Percentiles rank a stretch among this genome's conserved stretches.
Conservation (phyloP, 2,797 vertebrate genomes). For the Cynodonichthys magdalenae region DNA sequence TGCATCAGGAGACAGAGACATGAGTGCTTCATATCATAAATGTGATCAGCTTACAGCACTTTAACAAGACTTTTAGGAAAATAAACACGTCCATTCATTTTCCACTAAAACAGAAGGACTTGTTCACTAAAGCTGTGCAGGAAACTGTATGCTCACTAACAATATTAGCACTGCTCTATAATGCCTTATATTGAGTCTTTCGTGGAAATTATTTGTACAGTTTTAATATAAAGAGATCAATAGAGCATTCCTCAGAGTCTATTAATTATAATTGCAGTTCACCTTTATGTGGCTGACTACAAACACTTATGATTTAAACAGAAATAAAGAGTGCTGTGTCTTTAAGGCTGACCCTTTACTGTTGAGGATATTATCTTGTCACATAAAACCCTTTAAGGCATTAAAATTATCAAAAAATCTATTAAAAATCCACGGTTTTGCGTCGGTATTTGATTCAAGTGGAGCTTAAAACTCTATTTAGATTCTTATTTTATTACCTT, state of each 20-base stretch:
- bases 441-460: not conserved
- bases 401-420: too few species aligned
- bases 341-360: too few species aligned
- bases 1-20: too few species aligned
- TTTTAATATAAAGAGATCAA: not conserved
- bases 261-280: too few species aligned
- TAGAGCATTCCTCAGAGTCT: too few species aligned
- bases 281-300: not conserved
- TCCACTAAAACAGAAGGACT: not conserved
- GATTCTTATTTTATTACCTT: not conserved
- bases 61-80: not conserved
- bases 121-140: not conserved
- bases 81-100: not conserved
- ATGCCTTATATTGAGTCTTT: conserved; percentile 29
- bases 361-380: too few species aligned
- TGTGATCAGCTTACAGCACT: too few species aligned
- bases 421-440: not conserved
- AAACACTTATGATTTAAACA: too few species aligned
- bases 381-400: too few species aligned
- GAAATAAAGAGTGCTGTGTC: too few species aligned
- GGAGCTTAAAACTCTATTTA: not conserved
- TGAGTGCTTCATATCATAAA: too few species aligned
- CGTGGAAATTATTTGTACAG: not conserved
- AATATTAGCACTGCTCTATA: conserved; percentile 14
- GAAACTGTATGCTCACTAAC: not conserved